These are phyloP conservation scores for Syrrhaptes paradoxus DNA, from an alignment of 2,113 vertebrate species.

Conservation along the genomic window DNA sequence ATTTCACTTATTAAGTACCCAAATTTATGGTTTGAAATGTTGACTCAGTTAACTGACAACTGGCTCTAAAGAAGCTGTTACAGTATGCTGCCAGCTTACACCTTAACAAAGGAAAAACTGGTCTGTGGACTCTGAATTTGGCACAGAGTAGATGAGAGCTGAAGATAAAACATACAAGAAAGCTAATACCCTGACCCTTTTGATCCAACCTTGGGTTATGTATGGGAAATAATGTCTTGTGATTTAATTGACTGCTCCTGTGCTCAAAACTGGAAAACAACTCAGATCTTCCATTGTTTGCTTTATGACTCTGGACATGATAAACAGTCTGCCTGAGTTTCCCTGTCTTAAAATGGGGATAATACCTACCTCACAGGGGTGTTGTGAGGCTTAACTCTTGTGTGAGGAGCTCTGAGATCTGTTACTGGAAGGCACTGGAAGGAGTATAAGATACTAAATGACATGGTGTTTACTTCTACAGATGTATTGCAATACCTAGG, in stretches of 20 bases:
- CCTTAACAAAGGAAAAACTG: background rate
- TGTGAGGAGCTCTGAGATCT: constrained; percentile 4
- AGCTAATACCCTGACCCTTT: background rate
- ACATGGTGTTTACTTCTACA: background rate
- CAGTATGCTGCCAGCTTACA: background rate
- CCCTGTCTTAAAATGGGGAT: constrained; percentile 34
- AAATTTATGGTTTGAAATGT: background rate
- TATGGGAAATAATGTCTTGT: background rate
- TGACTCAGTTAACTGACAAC: background rate
- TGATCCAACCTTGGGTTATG: background rate
- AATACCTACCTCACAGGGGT: constrained; percentile 63
- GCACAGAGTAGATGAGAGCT: background rate
- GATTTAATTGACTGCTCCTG: background rate
- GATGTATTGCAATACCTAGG: constrained; percentile 1
- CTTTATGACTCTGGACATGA: background rate
- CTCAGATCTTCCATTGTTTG: constrained; percentile 38
- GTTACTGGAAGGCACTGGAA: constrained; percentile 27
- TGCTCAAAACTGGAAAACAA: constrained; percentile 40
- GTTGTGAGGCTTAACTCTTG: constrained; percentile 47
- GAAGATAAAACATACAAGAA: background rate
- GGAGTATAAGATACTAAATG: background rate
- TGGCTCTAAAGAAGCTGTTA: constrained; percentile 41
- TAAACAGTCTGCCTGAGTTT: constrained; percentile 48
- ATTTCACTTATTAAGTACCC: background rate
- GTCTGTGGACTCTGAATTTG: background rate